phyloP scores from a whole-genome alignment of 1,140 invertebrate species.

The Calycopis cecrops region DNA sequence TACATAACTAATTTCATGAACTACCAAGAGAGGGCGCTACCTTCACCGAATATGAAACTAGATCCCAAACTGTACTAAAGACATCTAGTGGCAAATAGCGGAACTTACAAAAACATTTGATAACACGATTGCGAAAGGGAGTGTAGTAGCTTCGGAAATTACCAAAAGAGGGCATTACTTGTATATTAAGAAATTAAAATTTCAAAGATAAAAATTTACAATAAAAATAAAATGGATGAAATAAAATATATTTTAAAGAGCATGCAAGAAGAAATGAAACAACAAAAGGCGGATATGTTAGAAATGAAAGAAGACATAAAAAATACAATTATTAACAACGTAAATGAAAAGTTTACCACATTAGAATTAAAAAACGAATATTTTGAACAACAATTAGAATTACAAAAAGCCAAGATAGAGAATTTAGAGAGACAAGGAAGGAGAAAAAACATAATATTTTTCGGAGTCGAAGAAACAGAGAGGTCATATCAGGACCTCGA shows the following conservation, averaged over 20 bases:
- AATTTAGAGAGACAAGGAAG: constrained; percentile 14
- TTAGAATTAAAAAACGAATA: constrained; percentile 24
- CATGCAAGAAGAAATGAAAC: constrained; percentile 28
- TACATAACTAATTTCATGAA: too few relatives aligned
- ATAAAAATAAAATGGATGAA: constrained; percentile 10
- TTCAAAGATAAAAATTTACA: neutral
- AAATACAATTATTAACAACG: constrained; percentile 27
- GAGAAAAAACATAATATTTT: constrained; percentile 19
- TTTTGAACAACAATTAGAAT: constrained; percentile 20
- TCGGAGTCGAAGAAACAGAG: constrained; percentile 18
- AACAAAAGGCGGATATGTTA: constrained; percentile 31
- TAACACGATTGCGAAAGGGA: neutral
- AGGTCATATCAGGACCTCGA: constrained; percentile 10
- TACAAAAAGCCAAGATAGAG: constrained; percentile 12
- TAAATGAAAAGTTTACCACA: constrained; percentile 31
- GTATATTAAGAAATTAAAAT: too few relatives aligned
- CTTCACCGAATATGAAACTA: too few relatives aligned
- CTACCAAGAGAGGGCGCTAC: too few relatives aligned
- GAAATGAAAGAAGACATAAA: constrained; percentile 36
- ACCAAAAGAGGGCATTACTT: neutral
- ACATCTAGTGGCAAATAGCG: neutral
- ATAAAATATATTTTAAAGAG: constrained; percentile 11
- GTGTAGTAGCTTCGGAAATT: neutral
- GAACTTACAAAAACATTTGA: neutral
- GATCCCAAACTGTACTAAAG: too few relatives aligned